Conservation (phyloP, 35 echinoderm and acorn worm species). For the Apostichopus japonicus region DNA sequence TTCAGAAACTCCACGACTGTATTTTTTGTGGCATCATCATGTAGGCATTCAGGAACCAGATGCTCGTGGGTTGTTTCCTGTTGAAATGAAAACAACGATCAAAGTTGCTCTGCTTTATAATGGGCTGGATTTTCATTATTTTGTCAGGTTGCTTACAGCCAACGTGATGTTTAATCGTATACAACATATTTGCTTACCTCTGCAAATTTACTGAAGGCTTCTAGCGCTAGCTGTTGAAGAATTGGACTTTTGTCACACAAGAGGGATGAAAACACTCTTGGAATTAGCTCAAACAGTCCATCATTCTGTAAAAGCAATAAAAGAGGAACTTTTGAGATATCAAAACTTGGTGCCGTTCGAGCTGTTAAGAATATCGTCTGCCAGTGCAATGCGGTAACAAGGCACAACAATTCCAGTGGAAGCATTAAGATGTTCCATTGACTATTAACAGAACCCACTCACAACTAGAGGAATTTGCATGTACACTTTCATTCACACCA, state of each 20-base stretch:
- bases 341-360: no score
- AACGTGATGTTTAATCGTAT: no score
- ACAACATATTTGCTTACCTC: conserved; percentile 59
- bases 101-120: no score
- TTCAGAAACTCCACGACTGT: conserved; percentile 78
- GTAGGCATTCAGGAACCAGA: conserved; percentile 76
- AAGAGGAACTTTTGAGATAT: not conserved
- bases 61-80: conserved; percentile 76
- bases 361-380: no score
- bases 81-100: not conserved
- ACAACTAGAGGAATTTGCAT: no score
- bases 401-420: no score
- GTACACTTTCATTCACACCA: no score
- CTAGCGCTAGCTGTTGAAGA: conserved; percentile 67
- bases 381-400: no score
- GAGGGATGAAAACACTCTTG: conserved; percentile 62
- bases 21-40: conserved; percentile 59
- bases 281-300: conserved; percentile 46
- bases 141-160: no score
- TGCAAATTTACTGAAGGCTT: conserved; percentile 85
- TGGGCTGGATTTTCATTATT: no score
- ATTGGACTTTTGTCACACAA: conserved; percentile 49
- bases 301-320: conserved; percentile 48
- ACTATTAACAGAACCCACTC: no score
- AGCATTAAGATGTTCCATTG: no score